A percentile compares a stretch with the other conserved stretches of the same genome.
phyloP scores from a whole-genome alignment of 2,888 invertebrate species.

The Drosophila kanekoi region DNA sequence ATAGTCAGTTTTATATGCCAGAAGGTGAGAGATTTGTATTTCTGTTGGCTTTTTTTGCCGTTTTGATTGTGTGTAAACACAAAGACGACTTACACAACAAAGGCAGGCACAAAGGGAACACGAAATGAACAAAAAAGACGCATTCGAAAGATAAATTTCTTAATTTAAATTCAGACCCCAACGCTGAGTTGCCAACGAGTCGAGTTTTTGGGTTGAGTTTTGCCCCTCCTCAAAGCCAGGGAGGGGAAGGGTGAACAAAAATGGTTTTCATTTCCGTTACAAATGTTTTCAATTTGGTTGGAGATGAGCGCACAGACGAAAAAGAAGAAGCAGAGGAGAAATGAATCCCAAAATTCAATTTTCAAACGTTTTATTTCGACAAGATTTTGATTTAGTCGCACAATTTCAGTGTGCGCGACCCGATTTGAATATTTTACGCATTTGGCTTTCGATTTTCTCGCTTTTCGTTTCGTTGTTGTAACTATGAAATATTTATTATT shows the following conservation, averaged over 20 bases:
- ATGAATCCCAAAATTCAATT: slow-evolving; percentile 69
- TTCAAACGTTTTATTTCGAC: slow-evolving; percentile 81
- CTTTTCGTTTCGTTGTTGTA: slow-evolving; percentile 54
- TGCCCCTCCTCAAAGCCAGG: slow-evolving; percentile 20
- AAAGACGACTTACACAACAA: slow-evolving; percentile 60
- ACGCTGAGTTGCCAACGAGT: slow-evolving; percentile 55
- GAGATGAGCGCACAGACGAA: slow-evolving; percentile 30
- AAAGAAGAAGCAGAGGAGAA: slow-evolving; percentile 6
- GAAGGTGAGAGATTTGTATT: slow-evolving; percentile 67
- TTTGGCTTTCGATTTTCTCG: slow-evolving; percentile 60
- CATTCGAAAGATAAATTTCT: slow-evolving; percentile 80
- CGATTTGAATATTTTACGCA: slow-evolving; percentile 75
- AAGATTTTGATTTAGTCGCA: slow-evolving; percentile 77
- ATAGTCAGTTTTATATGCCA: slow-evolving; percentile 56
- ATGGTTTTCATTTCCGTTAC: slow-evolving; percentile 79
- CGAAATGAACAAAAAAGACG: slow-evolving; percentile 42
- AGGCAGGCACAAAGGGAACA: slow-evolving; percentile 47
- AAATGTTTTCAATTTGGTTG: slow-evolving; percentile 77
- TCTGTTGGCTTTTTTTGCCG: slow-evolving; percentile 11
- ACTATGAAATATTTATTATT: slow-evolving; percentile 80
- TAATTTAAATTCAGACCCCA: slow-evolving; percentile 80
- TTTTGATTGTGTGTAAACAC: slow-evolving; percentile 38
- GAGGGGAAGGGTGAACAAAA: slow-evolving; percentile 12
- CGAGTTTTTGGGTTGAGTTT: slow-evolving; percentile 50
- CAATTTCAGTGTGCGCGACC: slow-evolving; percentile 38